Evolutionary conservation across 2,888 invertebrate species (phyloP).

Genomic region (Cheilosia impressa): DNA sequence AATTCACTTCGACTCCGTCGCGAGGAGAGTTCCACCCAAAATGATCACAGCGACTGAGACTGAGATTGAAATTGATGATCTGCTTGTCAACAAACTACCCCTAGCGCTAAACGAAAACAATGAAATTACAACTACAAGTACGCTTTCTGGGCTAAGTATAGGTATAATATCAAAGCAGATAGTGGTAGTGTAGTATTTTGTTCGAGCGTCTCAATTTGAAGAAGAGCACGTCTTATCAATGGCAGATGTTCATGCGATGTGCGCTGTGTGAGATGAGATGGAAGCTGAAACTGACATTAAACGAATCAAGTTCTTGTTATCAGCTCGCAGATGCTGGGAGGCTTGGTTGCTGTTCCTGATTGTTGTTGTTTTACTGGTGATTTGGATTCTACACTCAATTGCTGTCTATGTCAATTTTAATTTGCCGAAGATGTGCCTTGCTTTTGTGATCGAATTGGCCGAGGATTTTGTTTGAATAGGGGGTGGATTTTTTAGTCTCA

Average conservation of each 20-base stretch:
- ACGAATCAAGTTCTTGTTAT: constrained; percentile 30
- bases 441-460: not conserved
- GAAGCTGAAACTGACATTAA: not conserved
- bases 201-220: constrained; percentile 10
- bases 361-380: not conserved
- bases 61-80: constrained; percentile 23
- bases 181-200: constrained; percentile 34
- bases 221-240: constrained; percentile 46
- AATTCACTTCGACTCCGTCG: constrained; percentile 34
- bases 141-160: not conserved
- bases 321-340: not conserved
- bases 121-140: not conserved
- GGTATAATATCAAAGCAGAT: not conserved
- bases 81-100: constrained; percentile 21
- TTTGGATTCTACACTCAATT: constrained; percentile 25
- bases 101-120: not conserved
- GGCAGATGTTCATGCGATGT: constrained; percentile 27
- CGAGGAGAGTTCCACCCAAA: not conserved
- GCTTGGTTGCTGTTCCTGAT: not conserved
- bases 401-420: constrained; percentile 50
- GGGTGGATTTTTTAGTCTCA: not conserved
- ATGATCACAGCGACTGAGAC: constrained; percentile 39
- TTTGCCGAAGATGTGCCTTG: constrained; percentile 17
- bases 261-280: constrained; percentile 11
- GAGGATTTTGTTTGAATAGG: too few species aligned